These are phyloP conservation scores for Lacerta agilis DNA, from an alignment of 2,797 vertebrate species.

Conservation along the genomic window DNA sequence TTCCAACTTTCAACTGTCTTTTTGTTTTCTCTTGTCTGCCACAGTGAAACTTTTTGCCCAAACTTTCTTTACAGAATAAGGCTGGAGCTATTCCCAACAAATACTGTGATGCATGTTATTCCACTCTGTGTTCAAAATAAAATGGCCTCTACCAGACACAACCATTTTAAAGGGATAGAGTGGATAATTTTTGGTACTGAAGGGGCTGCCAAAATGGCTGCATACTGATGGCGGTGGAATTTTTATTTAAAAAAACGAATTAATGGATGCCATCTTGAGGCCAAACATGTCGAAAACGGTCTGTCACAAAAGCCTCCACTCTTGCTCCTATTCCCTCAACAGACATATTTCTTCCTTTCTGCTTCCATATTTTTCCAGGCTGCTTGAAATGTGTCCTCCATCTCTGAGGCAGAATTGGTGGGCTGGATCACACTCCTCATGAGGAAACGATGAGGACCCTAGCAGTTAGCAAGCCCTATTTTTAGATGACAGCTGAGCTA, in stretches of 20 bases:
- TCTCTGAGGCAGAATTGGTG: no score
- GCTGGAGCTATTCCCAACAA: background rate
- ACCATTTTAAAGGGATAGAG: background rate
- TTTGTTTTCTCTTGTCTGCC: background rate
- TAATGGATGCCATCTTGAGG: background rate
- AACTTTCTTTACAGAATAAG: background rate
- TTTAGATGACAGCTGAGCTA: background rate
- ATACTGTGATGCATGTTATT: background rate
- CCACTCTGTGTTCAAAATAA: no score
- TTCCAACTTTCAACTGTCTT: background rate
- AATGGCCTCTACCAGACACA: background rate
- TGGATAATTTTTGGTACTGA: background rate
- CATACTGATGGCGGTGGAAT: no score
- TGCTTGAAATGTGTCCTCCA: background rate
- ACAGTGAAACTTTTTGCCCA: background rate
- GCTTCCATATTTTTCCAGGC: no score
- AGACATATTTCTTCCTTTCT: background rate
- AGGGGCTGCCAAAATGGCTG: background rate
- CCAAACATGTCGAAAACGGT: background rate
- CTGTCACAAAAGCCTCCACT: background rate
- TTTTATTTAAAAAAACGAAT: background rate
- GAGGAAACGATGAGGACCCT: fast-evolving
- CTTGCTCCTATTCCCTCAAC: no score
- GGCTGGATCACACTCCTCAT: background rate
- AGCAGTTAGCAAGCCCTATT: background rate